Evolutionary conservation across 2,113 vertebrate genomes (phyloP).

Genomic region (Platycercus adscitus): DNA sequence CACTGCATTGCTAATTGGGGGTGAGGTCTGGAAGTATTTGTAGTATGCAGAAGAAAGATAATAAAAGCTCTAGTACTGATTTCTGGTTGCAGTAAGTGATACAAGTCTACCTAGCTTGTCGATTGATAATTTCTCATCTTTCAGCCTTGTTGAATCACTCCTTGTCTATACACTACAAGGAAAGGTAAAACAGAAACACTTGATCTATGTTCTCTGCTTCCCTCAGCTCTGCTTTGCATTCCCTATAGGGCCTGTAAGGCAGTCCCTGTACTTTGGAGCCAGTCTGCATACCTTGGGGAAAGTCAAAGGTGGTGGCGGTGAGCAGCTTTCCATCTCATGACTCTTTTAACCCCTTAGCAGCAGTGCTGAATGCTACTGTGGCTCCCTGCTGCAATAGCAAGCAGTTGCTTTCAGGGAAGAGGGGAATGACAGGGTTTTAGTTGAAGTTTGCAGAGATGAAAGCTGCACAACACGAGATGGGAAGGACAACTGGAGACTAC

Average conservation of each 20-base stretch:
- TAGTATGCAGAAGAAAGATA: not conserved
- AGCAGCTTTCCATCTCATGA: not conserved
- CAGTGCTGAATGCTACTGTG: not conserved
- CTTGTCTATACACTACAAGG: not conserved
- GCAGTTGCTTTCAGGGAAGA: slow-evolving; percentile 15
- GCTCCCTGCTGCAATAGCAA: not conserved
- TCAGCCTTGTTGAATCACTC: not conserved
- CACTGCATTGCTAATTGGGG: not conserved
- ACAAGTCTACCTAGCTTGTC: not conserved
- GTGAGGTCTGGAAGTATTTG: not conserved
- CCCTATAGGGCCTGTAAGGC: not conserved
- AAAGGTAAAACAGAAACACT: not conserved
- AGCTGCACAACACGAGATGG: fast-evolving
- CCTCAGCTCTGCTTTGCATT: not conserved
- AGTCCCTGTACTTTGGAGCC: not conserved
- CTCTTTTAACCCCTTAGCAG: not conserved
- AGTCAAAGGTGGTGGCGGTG: not conserved
- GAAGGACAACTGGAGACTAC: not conserved
- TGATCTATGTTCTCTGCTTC: not conserved
- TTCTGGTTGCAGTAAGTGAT: not conserved
- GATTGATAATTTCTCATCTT: not conserved
- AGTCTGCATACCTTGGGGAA: not conserved
- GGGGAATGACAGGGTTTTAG: not conserved
- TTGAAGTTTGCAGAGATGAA: not conserved
- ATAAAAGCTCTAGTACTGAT: not conserved